phyloP scores from a whole-genome alignment of 2,888 invertebrate species.

The Aporophyla lueneburgensis region DNA sequence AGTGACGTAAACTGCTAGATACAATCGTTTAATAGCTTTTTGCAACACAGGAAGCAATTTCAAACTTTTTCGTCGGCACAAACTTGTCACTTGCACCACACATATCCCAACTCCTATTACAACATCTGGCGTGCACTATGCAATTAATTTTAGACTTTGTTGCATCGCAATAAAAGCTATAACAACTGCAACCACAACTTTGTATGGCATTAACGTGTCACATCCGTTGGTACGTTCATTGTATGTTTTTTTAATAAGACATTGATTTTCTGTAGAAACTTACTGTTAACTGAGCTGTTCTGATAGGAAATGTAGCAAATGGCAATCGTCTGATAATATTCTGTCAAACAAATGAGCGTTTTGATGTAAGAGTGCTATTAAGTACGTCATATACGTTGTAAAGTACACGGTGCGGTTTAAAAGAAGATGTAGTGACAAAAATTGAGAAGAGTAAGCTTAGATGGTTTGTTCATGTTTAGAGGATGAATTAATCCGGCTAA shows the following conservation, averaged over 20 bases:
- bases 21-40: conserved; percentile 9
- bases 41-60: conserved; percentile 12
- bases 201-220: conserved; percentile 76
- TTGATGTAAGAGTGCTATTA: neutral
- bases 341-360: neutral
- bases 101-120: conserved; percentile 49
- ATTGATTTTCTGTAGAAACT: conserved; percentile 78
- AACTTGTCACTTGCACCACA: conserved; percentile 63
- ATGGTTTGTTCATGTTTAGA: too few species aligned
- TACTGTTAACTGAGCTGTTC: conserved; percentile 41
- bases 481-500: too few species aligned
- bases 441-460: too few species aligned
- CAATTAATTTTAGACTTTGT: conserved; percentile 82
- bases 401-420: too few species aligned
- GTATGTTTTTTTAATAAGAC: conserved; percentile 84
- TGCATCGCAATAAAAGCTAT: conserved; percentile 75
- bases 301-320: conserved; percentile 40
- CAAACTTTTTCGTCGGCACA: conserved; percentile 39
- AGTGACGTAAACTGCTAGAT: neutral
- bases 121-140: conserved; percentile 56
- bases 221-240: conserved; percentile 76
- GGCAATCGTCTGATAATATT: neutral
- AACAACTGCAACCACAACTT: conserved; percentile 67
- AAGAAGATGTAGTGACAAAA: too few species aligned
- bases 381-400: too few species aligned